Evolutionary conservation across 1,140 invertebrate genomes (phyloP).

Genomic region (Diorhabda elongata): DNA sequence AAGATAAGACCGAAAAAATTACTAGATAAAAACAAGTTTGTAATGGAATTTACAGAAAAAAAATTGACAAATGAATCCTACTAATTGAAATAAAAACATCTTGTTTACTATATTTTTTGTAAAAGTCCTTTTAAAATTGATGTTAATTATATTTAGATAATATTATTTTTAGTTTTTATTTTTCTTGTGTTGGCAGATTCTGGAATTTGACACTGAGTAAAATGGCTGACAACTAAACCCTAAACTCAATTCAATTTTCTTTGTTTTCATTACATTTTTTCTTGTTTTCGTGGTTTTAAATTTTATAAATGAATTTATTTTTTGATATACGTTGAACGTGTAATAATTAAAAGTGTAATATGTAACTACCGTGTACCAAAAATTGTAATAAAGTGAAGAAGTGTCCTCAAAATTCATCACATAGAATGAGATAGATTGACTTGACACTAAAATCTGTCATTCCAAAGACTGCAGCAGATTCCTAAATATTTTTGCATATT

Average conservation of each 20-base stretch:
- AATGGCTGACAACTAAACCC: constrained; percentile 44
- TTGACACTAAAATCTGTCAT: constrained; percentile 44
- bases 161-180: constrained; percentile 15
- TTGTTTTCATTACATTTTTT: constrained; percentile 46
- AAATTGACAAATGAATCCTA: not conserved
- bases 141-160: not conserved
- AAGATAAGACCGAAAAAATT: constrained; percentile 12
- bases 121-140: not conserved
- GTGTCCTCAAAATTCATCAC: constrained; percentile 38
- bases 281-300: constrained; percentile 22
- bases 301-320: constrained; percentile 11
- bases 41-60: not conserved
- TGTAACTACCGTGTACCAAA: not conserved
- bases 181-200: constrained; percentile 41
- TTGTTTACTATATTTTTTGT: too few species aligned
- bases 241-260: constrained; percentile 46
- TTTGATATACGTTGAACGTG: not conserved
- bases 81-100: too few species aligned
- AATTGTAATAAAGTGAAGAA: constrained; percentile 27
- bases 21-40: constrained; percentile 9
- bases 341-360: constrained; percentile 12
- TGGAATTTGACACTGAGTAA: constrained; percentile 49
- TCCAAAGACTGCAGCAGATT: constrained; percentile 35
- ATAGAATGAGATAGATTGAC: constrained; percentile 40
- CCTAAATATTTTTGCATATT: constrained; percentile 38